phyloP scores from a whole-genome alignment of 1,140 invertebrate genomes.

The Drusus annulatus region DNA sequence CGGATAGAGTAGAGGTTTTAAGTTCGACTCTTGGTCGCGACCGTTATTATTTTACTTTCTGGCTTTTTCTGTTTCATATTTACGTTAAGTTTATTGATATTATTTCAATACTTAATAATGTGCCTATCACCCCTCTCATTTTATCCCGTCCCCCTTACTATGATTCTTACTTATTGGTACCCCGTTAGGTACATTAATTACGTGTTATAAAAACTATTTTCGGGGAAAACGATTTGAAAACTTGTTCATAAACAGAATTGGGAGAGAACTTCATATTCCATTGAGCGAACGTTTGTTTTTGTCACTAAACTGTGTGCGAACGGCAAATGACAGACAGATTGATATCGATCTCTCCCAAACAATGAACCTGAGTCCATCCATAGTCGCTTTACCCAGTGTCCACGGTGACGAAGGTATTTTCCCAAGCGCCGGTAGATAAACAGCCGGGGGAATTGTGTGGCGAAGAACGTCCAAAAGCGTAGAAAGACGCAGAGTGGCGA shows the following conservation, averaged over 20 bases:
- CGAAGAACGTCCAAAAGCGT: not conserved
- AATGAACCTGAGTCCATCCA: not conserved
- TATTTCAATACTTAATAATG: no score
- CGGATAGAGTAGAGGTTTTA: no score
- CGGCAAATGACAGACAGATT: not conserved
- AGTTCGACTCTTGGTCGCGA: no score
- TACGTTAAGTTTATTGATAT: no score
- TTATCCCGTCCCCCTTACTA: no score
- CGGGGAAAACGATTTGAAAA: no score
- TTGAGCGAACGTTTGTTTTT: not conserved
- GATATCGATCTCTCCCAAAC: slow-evolving; percentile 18
- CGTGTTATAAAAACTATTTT: not conserved
- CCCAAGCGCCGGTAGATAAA: not conserved
- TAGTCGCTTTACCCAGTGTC: not conserved
- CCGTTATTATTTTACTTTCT: no score
- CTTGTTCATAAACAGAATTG: no score
- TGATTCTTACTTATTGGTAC: no score
- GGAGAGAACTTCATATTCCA: not conserved
- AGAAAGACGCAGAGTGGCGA: slow-evolving; percentile 1
- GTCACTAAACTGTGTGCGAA: not conserved
- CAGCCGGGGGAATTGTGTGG: not conserved
- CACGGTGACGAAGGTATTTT: slow-evolving; percentile 14
- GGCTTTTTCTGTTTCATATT: no score
- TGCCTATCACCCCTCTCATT: no score
- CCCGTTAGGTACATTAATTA: no score